Base-by-base conservation (phyloP, 1,140 invertebrate species). In the Dendroctonus valens region DNA sequence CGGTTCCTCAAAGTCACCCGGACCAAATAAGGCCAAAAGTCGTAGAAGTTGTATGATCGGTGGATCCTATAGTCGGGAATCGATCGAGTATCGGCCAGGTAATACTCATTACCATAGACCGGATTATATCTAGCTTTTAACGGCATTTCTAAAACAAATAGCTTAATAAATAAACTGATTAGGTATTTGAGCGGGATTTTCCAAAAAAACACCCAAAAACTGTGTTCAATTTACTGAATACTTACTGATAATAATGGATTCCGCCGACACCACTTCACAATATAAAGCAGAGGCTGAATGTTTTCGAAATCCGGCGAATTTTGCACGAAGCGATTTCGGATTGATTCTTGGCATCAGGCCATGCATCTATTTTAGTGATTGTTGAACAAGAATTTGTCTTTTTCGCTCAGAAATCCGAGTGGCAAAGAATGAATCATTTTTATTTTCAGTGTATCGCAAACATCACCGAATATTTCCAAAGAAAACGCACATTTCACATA, bases 41-140 rank as follows among this genome's bases (percentile, higher is more conserved):
- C 65, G 59, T 71, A 71, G 48, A 69, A 71, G 52, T 67, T 60
- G 50, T 71, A 71, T 7, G 70, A 55, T 64, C 70, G 53, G 44
- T 71, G 70, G 41, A 71, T 59, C 61, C 67, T 62, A 9, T 69
- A 71, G 49, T 71, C 70, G 14, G 67, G 70, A 62, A 71, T 60
- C 26, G 63, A 71, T 39, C 63, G 41, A 5, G 59, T 68, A 38
- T 71, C 59, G 11, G 40, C 44, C 5, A 53, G 26, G 38, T 71
- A 71, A 49, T 69, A 71, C 53, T 71, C 70, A 49, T 60, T 63
- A 26, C 70, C 70, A 58, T 69, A 68, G 0, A 71, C 67, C 26
- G 67, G 67, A 41, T 71, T 68, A 54, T 71, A 71, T 63, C 66
- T 41, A 6, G 66, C 48, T 42, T 15, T 68, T 5, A 68, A 55